Base-by-base conservation (phyloP, 2,888 invertebrate genomes). In the Cryptocheilus praepositus region DNA sequence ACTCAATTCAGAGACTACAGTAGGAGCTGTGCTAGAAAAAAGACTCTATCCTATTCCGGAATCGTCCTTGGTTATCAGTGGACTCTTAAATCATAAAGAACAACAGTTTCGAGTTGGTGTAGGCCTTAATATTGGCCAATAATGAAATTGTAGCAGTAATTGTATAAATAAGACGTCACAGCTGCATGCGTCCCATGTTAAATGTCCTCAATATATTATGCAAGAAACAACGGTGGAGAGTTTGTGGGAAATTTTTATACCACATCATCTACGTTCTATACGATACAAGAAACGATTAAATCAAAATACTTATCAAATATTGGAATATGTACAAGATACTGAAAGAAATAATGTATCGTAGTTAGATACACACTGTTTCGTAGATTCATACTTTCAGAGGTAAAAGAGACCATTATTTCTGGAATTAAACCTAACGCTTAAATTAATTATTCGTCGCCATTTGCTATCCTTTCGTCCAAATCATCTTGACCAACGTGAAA, bases 11-110 rank as follows among this genome's bases (percentile, higher is more conserved):
- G 90, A 91, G 70, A 90, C 90, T 85, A 91, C 90, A 46, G 90
- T 93, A 13, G 92, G 92, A 25, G 92, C 91, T 0, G 91, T 92
- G 1, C 85, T 94, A 78, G 93, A 94, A 83, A 94, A 93, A 86
- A 91, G 91, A 80, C 85, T 94, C 18, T 88, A 89, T 49, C 92
- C 93, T 3, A 87, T 93, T 65, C 92, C 93, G 3, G 91, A 92
- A 74, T 92, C 93, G 76, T 91, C 92, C 7, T 88, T 94, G 66
- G 88, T 91, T 13, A 86, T 94, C 18, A 92, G 92, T 79, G 92
- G 91, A n/a, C 89, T 91, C 78, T 87, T 93, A 61, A 93, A 93
- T 86, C 93, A 93, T 75, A 90, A 87, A 52, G 93, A 92, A 82
- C 89, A 90, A 73, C 89, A 91, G 75, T 91, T 92, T 85, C 89